phyloP scores from a whole-genome alignment of 2,113 vertebrate genomes.

The Peucedramus taeniatus region DNA sequence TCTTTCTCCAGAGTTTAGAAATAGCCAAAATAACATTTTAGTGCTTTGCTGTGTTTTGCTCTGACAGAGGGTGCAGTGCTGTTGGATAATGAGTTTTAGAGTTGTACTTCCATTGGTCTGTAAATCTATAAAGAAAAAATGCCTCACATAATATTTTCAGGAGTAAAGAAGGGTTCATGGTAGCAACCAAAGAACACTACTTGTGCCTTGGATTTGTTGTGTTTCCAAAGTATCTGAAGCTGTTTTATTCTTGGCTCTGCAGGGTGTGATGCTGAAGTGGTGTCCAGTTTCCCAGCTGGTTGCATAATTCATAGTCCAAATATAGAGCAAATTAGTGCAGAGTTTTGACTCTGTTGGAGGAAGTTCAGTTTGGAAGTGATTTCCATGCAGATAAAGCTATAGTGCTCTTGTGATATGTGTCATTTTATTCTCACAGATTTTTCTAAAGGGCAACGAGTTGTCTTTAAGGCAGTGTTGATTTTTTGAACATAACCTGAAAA shows the following conservation, averaged over 20 bases:
- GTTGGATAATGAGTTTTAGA: not conserved
- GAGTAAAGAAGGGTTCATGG: not conserved
- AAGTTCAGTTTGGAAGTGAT: not conserved
- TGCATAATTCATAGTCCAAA: not conserved
- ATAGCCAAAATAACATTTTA: not conserved
- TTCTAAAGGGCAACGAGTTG: not conserved
- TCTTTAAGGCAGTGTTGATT: not conserved
- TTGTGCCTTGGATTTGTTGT: not conserved
- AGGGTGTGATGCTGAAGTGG: not conserved
- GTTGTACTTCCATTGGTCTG: not conserved
- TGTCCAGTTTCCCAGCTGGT: not conserved
- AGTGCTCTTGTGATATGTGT: not conserved
- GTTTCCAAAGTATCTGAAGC: not conserved
- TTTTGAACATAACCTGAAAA: not conserved
- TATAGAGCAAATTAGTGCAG: not conserved
- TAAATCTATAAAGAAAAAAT: not conserved
- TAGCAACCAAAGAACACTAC: not conserved
- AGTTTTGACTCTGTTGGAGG: not conserved
- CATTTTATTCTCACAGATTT: not conserved
- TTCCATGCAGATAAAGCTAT: not conserved
- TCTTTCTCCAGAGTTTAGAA: not conserved
- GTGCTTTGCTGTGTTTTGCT: not conserved
- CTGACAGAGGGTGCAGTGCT: not conserved
- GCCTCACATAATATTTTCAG: not conserved
- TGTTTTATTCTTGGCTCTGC: rapidly evolving